Evolutionary conservation across 2,888 invertebrate genomes (phyloP).

Genomic region (Nemotelus nigrinus): DNA sequence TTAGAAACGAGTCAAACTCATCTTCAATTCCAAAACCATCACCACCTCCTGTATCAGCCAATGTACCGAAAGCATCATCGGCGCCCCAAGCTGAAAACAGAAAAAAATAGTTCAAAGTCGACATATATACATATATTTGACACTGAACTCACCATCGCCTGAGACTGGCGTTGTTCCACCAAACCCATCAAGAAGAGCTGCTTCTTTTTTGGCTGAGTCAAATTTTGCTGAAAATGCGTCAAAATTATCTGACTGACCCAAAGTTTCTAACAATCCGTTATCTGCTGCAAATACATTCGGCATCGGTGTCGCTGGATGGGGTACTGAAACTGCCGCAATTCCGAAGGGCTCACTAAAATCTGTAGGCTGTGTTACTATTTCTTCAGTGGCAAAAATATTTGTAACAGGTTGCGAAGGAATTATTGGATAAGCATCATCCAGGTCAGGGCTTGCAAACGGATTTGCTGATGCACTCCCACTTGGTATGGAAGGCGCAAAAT

Average conservation of each 20-base stretch:
- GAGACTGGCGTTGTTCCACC: constrained; percentile 57
- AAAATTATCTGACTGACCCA: constrained; percentile 70
- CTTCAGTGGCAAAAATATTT: constrained; percentile 57
- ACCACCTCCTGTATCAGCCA: constrained; percentile 48
- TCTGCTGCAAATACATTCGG: constrained; percentile 58
- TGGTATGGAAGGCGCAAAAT: constrained; percentile 56
- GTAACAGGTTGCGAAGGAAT: constrained; percentile 52
- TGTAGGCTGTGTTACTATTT: constrained; percentile 51
- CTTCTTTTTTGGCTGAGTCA: constrained; percentile 69
- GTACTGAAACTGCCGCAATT: constrained; percentile 51
- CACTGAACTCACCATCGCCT: constrained; percentile 60
- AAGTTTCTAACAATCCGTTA: background rate
- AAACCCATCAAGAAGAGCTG: constrained; percentile 62
- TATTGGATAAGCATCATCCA: constrained; percentile 54
- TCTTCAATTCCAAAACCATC: constrained; percentile 76
- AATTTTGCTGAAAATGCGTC: constrained; percentile 92
- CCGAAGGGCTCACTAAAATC: constrained; percentile 52
- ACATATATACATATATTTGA: background rate
- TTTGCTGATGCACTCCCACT: constrained; percentile 65
- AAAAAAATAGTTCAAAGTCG: background rate
- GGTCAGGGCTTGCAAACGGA: constrained; percentile 66
- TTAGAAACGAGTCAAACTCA: constrained; percentile 82
- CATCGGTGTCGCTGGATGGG: constrained; percentile 50
- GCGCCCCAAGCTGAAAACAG: constrained; percentile 62
- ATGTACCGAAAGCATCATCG: constrained; percentile 62